Conservation (phyloP, 2,797 vertebrate species). For the Spinus pinus region DNA sequence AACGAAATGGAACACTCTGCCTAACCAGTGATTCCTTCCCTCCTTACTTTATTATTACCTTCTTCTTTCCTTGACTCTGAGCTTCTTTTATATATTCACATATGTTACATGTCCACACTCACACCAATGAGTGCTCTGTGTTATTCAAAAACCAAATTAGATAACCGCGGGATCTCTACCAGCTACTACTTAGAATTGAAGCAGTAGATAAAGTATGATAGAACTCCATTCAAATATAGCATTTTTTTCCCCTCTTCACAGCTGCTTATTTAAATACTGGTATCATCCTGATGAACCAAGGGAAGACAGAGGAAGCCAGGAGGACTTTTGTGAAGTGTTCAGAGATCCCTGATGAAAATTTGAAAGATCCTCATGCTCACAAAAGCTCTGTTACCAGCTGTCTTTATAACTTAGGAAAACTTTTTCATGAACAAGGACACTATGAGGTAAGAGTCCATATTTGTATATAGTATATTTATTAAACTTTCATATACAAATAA, state of each 20-base stretch:
- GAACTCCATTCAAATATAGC: neutral
- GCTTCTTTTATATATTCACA: neutral
- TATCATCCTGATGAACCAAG: conserved; percentile 98
- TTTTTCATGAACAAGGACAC: conserved; percentile 93
- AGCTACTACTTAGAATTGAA: neutral
- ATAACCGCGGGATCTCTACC: neutral
- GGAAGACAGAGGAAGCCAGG: conserved; percentile 90
- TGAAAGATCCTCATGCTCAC: conserved; percentile 98
- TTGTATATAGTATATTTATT: neutral
- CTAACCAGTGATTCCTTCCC: neutral
- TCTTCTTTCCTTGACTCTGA: neutral
- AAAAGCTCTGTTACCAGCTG: conserved; percentile 99
- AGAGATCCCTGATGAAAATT: conserved; percentile 97
- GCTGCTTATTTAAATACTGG: conserved; percentile 99
- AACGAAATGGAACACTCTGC: neutral
- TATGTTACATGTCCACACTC: neutral
- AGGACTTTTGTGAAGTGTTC: conserved; percentile 94
- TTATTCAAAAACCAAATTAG: neutral
- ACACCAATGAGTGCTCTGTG: neutral
- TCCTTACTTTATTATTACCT: neutral
- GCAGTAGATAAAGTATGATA: neutral
- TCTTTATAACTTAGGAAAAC: conserved; percentile 97
- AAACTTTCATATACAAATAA: neutral
- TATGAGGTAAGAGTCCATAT: conserved; percentile 85
- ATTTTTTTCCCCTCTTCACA: conserved; percentile 45